Evolutionary conservation across 1,140 invertebrate genomes (phyloP).

Genomic region (Zaprionus vittiger): DNA sequence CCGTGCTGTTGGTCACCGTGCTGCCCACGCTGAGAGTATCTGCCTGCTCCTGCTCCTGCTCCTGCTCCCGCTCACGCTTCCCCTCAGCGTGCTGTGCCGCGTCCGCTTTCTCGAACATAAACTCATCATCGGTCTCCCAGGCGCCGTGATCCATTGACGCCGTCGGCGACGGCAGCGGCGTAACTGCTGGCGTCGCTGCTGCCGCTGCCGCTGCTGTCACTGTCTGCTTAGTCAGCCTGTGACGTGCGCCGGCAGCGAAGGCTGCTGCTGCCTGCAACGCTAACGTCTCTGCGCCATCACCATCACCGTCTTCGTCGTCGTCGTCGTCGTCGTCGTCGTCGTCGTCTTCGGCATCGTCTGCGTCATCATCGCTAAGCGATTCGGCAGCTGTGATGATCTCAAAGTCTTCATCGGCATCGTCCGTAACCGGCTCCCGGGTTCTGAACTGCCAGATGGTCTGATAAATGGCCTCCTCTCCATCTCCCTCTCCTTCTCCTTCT

Average conservation of each 20-base stretch:
- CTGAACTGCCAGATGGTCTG: conserved; percentile 83
- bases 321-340: conserved; percentile 37
- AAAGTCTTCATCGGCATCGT: conserved; percentile 56
- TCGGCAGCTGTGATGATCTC: conserved; percentile 49
- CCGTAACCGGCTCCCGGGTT: conserved; percentile 59
- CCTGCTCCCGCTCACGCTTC: neutral
- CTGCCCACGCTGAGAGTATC: conserved; percentile 70
- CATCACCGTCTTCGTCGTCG: conserved; percentile 39
- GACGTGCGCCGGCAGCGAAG: conserved; percentile 63
- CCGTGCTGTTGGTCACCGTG: conserved; percentile 76
- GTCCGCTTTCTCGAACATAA: conserved; percentile 68
- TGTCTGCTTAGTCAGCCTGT: conserved; percentile 57
- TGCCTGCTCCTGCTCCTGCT: conserved; percentile 1
- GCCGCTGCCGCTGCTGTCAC: conserved; percentile 1
- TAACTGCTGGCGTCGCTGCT: conserved; percentile 40
- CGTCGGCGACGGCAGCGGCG: conserved; percentile 70
- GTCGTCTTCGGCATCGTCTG: conserved; percentile 21
- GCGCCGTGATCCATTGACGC: conserved; percentile 77
- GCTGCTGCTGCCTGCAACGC: conserved; percentile 60
- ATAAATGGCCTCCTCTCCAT: conserved; percentile 76
- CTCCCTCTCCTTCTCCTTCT: conserved; percentile 5
- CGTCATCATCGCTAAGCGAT: conserved; percentile 53
- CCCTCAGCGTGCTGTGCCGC: conserved; percentile 8
- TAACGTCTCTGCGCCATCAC: conserved; percentile 40
- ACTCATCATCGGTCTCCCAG: conserved; percentile 82